Percentiles rank a stretch among this genome's conserved stretches.
Evolutionary conservation across 92 coral and sea anemone genomes (phyloP).

Genomic region (Pocillopora meandrina): DNA sequence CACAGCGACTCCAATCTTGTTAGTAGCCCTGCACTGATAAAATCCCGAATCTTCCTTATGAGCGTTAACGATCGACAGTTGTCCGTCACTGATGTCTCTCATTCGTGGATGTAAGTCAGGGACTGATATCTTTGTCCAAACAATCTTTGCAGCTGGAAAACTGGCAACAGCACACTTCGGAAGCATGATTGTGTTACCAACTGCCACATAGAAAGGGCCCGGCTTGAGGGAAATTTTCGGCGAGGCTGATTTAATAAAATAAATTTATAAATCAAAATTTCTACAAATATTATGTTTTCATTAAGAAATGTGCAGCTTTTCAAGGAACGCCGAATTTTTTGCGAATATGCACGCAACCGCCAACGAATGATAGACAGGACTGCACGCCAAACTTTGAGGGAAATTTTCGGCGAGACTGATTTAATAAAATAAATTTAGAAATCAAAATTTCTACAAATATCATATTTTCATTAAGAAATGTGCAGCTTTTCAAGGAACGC

Average conservation of each 20-base stretch:
- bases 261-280: background rate
- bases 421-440: background rate
- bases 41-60: background rate
- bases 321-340: background rate
- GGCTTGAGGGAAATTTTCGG: background rate
- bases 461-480: background rate
- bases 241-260: background rate
- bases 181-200: background rate
- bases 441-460: background rate
- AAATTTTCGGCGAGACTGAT: background rate
- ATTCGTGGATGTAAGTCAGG: background rate
- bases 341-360: no score
- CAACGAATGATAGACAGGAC: no score
- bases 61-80: background rate
- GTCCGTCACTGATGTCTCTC: background rate
- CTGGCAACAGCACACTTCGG: conserved; percentile 4
- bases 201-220: conserved; percentile 5
- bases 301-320: background rate
- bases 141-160: background rate
- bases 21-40: conserved; percentile 1
- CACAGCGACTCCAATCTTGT: background rate
- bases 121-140: background rate
- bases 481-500: background rate
- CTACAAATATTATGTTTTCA: background rate
- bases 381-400: background rate